Base-by-base conservation (phyloP, 2,888 invertebrate species). In the Masnerella sp. region DNA sequence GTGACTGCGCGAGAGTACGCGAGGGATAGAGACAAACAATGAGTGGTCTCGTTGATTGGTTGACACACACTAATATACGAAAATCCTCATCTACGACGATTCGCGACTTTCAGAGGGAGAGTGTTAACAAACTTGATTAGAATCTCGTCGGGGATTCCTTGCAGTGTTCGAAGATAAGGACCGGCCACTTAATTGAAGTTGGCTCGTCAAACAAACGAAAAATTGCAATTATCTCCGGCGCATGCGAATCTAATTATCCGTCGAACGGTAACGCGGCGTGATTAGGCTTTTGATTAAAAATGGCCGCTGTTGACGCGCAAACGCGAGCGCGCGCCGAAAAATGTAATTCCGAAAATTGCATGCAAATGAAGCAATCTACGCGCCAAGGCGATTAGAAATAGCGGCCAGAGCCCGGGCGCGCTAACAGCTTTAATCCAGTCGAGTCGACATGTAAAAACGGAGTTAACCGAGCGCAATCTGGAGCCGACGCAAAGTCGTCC, bases 261-360 rank as follows among this genome's bases (percentile, higher is more conserved):
- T 5, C 15, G 15, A 28, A 30, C 2, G 8, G 5, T 15, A 43
- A 22, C 11, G 15, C 9, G 11, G 12, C 11, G 8, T 12, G 22
- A 36, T 34, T 30, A 20, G 2, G 1, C 7, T 5, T 14, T 9
- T 25, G 18, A 36, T 38, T 34, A 22, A 36, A 34, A 18, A 12
- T 7, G 28, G 5, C 28, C 8, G 5, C 11, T n/a, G n/a, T n/a
- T n/a, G n/a, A n/a, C 7, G 15, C 15, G 17, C 30, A 30, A 17
- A 25, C 15, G 17, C 30, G 5, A 47, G n/a, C 9, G n/a, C n/a
- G n/a, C n/a, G n/a, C n/a, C 20, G 18, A 49, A 34, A 34, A 34
- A n/a, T 8, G 14, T 18, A 36, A 28, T 61, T 51, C 51, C 38
- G 40, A 40, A 61, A 61, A 42, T 59, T 47, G 38, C 18, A 47